Base-by-base conservation (phyloP, 2,888 invertebrate species). In the Caradrina kadenii region DNA sequence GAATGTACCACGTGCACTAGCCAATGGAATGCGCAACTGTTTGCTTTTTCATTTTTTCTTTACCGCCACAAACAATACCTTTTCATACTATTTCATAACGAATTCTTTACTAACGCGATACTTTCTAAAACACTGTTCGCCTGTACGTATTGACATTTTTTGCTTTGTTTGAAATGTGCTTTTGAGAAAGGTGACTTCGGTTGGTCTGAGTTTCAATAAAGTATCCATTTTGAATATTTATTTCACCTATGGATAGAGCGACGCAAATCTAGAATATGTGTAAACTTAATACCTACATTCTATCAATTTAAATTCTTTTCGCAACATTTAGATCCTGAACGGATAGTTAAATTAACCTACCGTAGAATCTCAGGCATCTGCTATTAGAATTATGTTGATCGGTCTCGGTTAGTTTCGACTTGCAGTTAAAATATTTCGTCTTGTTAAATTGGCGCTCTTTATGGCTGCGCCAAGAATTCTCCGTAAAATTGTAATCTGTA, bases 1-100 rank as follows among this genome's bases (percentile, higher is more conserved):
- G 95, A 94, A 95, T 95, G 95, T 91, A 90, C 95, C 95, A 95
- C 95, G 95, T 94, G 95, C 93, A 92, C 93, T 94, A 92, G 93
- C 92, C 92, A 81, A 88, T 91, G 95, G 95, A 94, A 94, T 96
- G 95, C 93, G 94, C 95, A 93, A 95, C 94, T 95, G 94, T 95
- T 95, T 95, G 93, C 94, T 93, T 93, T 93, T 94, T 92, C 80
- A 90, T 93, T 93, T 93, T 93, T 92, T 88, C 88, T 88, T 88
- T 86, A 87, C 88, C 90, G 90, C 90, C 91, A 93, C 93, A 94
- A 94, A 94, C 93, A 95, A 94, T 94, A 91, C 91, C 91, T 92
- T 93, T 93, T 92, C 93, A 91, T 92, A 91, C 91, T 90, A 92
- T 93, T 94, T 93, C 93, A 93, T 93, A 93, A 93, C 93, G 91